These are phyloP conservation scores for Metopia argyrocephala DNA, from an alignment of 2,888 invertebrate genomes.

Conservation along the genomic window DNA sequence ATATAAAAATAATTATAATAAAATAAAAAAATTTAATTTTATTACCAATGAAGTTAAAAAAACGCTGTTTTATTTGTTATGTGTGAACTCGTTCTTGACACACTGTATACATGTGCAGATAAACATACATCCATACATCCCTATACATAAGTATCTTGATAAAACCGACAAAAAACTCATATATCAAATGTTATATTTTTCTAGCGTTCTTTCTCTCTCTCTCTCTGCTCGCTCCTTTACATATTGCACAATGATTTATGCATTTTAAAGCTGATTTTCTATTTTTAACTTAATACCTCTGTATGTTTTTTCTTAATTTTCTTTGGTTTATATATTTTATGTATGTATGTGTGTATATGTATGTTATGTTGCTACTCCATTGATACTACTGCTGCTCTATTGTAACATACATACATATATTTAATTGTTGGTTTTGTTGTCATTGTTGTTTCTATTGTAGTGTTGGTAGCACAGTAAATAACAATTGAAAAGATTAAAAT, in stretches of 20 bases:
- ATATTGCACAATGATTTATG: conserved; percentile 57
- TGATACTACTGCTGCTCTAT: not conserved
- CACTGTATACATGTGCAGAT: too few species aligned
- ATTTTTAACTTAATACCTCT: conserved; percentile 47
- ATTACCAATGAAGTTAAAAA: too few species aligned
- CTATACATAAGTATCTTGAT: conserved; percentile 35
- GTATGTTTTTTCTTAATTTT: not conserved
- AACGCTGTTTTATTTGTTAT: too few species aligned
- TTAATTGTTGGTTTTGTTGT: too few species aligned
- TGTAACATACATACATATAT: not conserved
- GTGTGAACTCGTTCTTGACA: too few species aligned
- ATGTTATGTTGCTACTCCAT: too few species aligned
- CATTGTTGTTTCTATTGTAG: not conserved
- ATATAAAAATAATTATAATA: too few species aligned
- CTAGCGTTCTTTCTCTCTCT: not conserved
- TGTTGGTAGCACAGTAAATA: conserved; percentile 38
- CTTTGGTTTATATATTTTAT: not conserved
- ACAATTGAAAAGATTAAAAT: conserved; percentile 51
- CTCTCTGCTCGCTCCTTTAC: not conserved
- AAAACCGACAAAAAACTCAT: conserved; percentile 53
- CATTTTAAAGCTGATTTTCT: conserved; percentile 64
- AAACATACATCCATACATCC: too few species aligned
- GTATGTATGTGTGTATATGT: not conserved
- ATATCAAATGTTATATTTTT: conserved; percentile 56
- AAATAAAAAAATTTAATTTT: too few species aligned